Evolutionary conservation across 2,113 vertebrate genomes (phyloP).

Genomic region (Casuarius casuarius): DNA sequence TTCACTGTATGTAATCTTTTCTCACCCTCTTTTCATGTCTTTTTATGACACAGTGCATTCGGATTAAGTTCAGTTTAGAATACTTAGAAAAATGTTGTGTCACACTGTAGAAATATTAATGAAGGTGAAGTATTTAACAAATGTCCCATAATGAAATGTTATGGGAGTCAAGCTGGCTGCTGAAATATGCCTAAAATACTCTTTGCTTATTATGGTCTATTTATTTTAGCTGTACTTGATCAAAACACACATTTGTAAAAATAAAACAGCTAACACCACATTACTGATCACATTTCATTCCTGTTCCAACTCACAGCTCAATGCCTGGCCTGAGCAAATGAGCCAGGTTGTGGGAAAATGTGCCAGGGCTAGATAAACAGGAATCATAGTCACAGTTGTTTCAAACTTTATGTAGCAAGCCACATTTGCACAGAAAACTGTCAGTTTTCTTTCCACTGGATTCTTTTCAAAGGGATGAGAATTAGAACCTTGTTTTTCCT

Average conservation of each 20-base stretch:
- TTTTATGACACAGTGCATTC: not conserved
- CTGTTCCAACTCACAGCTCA: not conserved
- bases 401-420: not conserved
- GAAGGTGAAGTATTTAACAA: not conserved
- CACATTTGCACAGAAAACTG: not conserved
- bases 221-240: conserved; percentile 13
- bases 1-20: not conserved
- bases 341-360: not conserved
- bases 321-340: not conserved
- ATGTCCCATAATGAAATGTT: not conserved
- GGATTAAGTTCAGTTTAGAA: not conserved
- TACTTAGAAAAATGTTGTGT: not conserved
- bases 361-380: not conserved
- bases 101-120: not conserved
- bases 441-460: not conserved
- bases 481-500: conserved; percentile 29
- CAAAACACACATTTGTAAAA: not conserved
- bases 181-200: not conserved
- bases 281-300: not conserved
- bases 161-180: not conserved
- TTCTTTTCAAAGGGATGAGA: not conserved
- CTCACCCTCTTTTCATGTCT: not conserved
- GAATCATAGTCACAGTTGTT: not conserved
- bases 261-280: not conserved
- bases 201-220: not conserved